Evolutionary conservation across 2,797 vertebrate species (phyloP).

Genomic region (Diceros bicornis): DNA sequence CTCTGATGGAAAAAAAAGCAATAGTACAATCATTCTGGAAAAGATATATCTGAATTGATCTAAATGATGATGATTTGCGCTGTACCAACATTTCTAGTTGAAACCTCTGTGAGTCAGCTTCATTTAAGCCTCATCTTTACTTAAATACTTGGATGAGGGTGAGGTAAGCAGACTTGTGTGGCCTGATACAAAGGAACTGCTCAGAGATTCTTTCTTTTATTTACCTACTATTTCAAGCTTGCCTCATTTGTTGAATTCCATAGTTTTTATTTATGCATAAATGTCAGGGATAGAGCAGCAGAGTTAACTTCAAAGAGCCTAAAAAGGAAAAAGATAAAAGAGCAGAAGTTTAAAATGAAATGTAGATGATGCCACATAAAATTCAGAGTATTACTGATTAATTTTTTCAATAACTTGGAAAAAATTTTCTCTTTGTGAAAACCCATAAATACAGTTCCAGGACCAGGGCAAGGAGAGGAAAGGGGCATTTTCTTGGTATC

Average conservation of each 20-base stretch:
- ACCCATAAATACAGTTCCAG: not conserved
- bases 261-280: slow-evolving; percentile 23
- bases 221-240: not conserved
- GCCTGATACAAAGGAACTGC: not conserved
- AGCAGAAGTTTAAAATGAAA: not conserved
- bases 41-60: not conserved
- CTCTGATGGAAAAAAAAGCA: not conserved
- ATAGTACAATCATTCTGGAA: not conserved
- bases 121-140: not conserved
- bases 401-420: not conserved
- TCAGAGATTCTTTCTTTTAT: slow-evolving; percentile 15
- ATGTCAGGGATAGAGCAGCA: not conserved
- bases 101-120: not conserved
- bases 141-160: not conserved
- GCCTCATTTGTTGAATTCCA: not conserved
- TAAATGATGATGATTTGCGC: not conserved
- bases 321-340: not conserved
- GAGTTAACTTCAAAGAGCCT: not conserved
- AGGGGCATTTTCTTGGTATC: not conserved
- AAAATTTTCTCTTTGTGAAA: not conserved
- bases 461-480: not conserved
- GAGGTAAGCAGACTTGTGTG: not conserved
- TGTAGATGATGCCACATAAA: not conserved
- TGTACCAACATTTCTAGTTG: not conserved
- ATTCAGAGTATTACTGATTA: not conserved